Evolutionary conservation across 2,797 vertebrate genomes (phyloP), one percentile per base, ranked within the genome.

Genomic region (Coluber constrictor): DNA sequence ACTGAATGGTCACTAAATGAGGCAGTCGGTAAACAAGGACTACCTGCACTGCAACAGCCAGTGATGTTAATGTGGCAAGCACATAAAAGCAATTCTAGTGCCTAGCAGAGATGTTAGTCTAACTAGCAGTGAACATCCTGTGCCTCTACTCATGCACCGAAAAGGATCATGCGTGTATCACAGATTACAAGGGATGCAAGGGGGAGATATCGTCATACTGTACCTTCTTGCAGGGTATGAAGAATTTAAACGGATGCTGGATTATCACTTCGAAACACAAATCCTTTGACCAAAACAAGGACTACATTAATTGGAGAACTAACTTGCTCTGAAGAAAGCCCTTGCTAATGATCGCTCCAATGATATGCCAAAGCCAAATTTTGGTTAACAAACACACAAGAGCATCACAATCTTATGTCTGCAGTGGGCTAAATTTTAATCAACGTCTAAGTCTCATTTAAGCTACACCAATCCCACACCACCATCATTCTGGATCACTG

Each of bases 251-350:
- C 94, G 23, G 87, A 70, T 23, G 86, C 93, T 90, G 93, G 86
- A 86, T 94, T 93, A 54, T 94, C 89, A 61, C 95, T 95, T 88
- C 95, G 92, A 94, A 95, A 94, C 70, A 94, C 87, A 91, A 93
- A 90, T 47, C 96, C 94, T 96, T 95, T 79, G 94, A 94, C 90
- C 95, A 96, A 93, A 95, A 95, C 91, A 95, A 90, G 90, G 32
- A 25, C 89, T 59, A 63, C 86, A 79, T 94, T 59, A 92, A 93
- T 92, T 61, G 18, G 47, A 61, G 29, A 12, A 55, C 29, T 29
- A 32, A 86, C 70, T 92, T 47, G 2, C 12, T 83, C 37, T 83
- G 74, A 83, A 47, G 9, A 43, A 83, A 83, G 20, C 37, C 37
- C 37, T 83, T 83, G 74, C 37, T 47, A 47, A 47, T 83, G 20